Conservation (phyloP, 2,888 invertebrate genomes). For the Ectropis crepuscularia region DNA sequence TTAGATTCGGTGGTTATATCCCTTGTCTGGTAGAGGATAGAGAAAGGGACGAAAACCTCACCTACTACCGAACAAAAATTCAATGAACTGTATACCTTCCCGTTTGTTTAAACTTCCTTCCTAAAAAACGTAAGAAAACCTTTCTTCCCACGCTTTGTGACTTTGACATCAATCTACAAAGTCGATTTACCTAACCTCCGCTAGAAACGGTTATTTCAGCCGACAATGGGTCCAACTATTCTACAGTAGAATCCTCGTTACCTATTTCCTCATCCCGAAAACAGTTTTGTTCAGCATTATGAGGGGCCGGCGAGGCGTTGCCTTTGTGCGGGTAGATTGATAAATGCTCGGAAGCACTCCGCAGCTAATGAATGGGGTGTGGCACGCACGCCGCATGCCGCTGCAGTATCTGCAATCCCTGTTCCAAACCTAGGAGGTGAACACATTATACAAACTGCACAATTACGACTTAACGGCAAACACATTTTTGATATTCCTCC, state of each 20-base stretch:
- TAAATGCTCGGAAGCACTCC: slow-evolving; percentile 84
- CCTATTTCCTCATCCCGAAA: slow-evolving; percentile 36
- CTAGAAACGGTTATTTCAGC: background rate
- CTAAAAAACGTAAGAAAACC: too few species aligned
- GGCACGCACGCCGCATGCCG: slow-evolving; percentile 76
- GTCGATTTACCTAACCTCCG: background rate
- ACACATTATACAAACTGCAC: slow-evolving; percentile 38
- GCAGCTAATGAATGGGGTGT: slow-evolving; percentile 82
- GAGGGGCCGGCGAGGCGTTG: slow-evolving; percentile 55
- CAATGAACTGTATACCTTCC: too few species aligned
- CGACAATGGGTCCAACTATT: slow-evolving; percentile 11
- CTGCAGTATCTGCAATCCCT: slow-evolving; percentile 72
- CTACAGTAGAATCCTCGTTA: slow-evolving; percentile 17
- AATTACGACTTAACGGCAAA: too few species aligned
- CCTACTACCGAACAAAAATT: too few species aligned
- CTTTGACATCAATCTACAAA: too few species aligned
- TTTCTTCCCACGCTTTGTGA: too few species aligned
- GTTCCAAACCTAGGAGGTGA: slow-evolving; percentile 46
- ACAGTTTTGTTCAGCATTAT: slow-evolving; percentile 44
- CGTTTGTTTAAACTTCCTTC: too few species aligned
- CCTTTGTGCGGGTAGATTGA: slow-evolving; percentile 73
- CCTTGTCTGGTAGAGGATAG: too few species aligned
- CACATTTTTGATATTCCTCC: too few species aligned
- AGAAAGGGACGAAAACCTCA: too few species aligned
- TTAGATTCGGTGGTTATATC: too few species aligned